Percentiles rank a stretch among this genome's conserved stretches.
phyloP scores from a whole-genome alignment of 2,888 invertebrate genomes.

The Troglohyphantes excavatus region DNA sequence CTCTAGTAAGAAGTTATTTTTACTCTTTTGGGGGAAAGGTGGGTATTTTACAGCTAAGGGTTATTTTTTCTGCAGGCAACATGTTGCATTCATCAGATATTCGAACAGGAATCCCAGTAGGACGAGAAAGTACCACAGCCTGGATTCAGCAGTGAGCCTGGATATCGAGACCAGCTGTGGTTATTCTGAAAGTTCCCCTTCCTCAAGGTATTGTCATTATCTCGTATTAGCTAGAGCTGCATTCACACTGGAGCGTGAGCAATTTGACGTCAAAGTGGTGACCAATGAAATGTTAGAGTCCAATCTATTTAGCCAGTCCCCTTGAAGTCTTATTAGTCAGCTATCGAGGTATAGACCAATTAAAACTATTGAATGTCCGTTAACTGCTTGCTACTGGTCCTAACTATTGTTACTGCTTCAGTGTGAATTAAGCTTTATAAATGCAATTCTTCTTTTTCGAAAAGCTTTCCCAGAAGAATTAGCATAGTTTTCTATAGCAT shows the following conservation, averaged over 20 bases:
- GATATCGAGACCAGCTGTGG: conserved; percentile 80
- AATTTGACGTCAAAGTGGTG: not conserved
- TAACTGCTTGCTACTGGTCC: not conserved
- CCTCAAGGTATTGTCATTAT: conserved; percentile 78
- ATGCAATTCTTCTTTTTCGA: not conserved
- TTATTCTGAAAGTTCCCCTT: conserved; percentile 79
- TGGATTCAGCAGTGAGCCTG: conserved; percentile 78
- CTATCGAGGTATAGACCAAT: too few species aligned
- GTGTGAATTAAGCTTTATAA: not conserved
- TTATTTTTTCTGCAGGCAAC: conserved; percentile 79
- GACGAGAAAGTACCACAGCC: conserved; percentile 79
- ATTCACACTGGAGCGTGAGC: not conserved
- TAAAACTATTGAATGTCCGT: too few species aligned
- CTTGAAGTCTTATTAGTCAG: too few species aligned
- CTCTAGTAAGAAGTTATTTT: too few species aligned
- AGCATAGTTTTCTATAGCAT: not conserved
- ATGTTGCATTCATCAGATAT: conserved; percentile 80
- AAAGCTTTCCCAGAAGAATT: not conserved
- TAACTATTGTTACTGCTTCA: not conserved
- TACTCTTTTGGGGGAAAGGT: too few species aligned
- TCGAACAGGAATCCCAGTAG: conserved; percentile 75
- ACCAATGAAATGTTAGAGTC: not conserved
- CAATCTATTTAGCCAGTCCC: too few species aligned
- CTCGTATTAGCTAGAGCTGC: conserved; percentile 28
- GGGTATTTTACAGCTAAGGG: conserved; percentile 39